Percentiles rank a stretch among this genome's conserved stretches.
phyloP scores from a whole-genome alignment of 2,113 vertebrate species.

The Clarias gariepinus region DNA sequence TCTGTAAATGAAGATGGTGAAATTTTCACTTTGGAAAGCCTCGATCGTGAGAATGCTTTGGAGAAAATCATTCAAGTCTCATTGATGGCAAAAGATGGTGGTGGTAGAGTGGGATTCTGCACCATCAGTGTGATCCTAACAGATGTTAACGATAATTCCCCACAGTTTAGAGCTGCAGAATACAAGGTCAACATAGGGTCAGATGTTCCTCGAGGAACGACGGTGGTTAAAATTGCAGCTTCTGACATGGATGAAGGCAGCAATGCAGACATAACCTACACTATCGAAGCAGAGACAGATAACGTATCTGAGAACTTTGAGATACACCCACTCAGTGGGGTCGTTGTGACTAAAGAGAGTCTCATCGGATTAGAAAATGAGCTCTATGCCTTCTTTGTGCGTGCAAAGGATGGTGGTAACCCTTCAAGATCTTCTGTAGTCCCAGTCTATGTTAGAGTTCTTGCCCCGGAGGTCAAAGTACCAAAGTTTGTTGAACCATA shows the following conservation, averaged over 20 bases:
- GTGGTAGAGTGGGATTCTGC: constrained; percentile 93
- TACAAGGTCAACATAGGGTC: constrained; percentile 88
- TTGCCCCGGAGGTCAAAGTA: constrained; percentile 80
- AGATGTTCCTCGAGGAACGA: constrained; percentile 81
- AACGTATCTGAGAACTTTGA: constrained; percentile 91
- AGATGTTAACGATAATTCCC: constrained; percentile 92
- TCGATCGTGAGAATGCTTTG: constrained; percentile 86
- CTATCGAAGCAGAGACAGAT: constrained; percentile 86
- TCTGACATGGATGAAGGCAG: constrained; percentile 94
- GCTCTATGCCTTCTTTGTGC: constrained; percentile 86
- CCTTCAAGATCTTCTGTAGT: constrained; percentile 83
- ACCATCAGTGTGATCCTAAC: constrained; percentile 93
- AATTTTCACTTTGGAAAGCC: constrained; percentile 85
- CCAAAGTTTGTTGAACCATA: constrained; percentile 88
- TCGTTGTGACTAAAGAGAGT: constrained; percentile 92
- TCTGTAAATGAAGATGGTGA: constrained; percentile 84
- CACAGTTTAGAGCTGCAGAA: constrained; percentile 86
- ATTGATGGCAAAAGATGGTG: constrained; percentile 88
- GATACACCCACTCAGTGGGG: constrained; percentile 82
- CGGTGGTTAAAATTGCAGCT: constrained; percentile 84
- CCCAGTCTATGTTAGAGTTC: constrained; percentile 85
- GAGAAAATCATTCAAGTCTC: constrained; percentile 91
- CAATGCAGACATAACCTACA: constrained; percentile 89
- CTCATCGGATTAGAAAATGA: constrained; percentile 93
- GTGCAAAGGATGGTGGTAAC: constrained; percentile 87